Percentiles rank a stretch among this genome's conserved stretches.
phyloP scores from a whole-genome alignment of 2,888 invertebrate genomes.

The Oscheius sp. region DNA sequence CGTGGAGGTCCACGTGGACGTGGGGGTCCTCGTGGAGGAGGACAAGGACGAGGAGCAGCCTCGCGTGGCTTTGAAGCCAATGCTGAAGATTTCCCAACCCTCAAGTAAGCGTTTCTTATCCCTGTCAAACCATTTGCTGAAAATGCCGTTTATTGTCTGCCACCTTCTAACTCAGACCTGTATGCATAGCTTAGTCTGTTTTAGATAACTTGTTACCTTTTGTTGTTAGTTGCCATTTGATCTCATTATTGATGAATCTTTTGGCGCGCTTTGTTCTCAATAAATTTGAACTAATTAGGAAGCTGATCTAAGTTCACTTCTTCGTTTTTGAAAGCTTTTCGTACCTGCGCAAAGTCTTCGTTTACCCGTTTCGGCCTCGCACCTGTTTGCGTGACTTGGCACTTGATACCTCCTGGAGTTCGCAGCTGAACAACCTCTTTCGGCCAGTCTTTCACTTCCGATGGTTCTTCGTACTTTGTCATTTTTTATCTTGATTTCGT shows the following conservation, averaged over 20 bases:
- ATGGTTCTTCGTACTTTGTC: no score
- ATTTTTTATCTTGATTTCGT: no score
- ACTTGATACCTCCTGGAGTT: conserved; percentile 22
- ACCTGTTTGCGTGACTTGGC: conserved; percentile 17
- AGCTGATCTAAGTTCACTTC: no score
- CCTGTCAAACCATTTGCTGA: background rate
- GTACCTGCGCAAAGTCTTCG: no score
- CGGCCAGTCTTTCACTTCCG: no score
- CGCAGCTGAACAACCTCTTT: background rate
- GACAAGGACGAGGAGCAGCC: conserved; percentile 43
- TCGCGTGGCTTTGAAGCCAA: conserved; percentile 43
- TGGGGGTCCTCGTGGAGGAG: conserved; percentile 38
- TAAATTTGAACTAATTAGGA: no score
- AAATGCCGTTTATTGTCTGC: conserved; percentile 13
- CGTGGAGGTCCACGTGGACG: conserved; percentile 35
- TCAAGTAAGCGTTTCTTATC: conserved; percentile 41
- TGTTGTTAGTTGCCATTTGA: conserved; percentile 32
- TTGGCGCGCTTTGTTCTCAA: no score
- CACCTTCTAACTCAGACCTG: background rate
- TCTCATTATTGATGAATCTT: conserved; percentile 14
- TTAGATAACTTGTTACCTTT: conserved; percentile 22
- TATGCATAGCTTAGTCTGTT: conserved; percentile 13
- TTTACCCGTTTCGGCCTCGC: conserved; percentile 9
- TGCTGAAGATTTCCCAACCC: conserved; percentile 62
- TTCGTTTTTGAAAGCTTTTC: no score